A percentile compares a stretch with the other conserved stretches of the same genome.
Evolutionary conservation across 2,888 invertebrate genomes (phyloP).

Genomic region (Pachliopta kotzebuea): DNA sequence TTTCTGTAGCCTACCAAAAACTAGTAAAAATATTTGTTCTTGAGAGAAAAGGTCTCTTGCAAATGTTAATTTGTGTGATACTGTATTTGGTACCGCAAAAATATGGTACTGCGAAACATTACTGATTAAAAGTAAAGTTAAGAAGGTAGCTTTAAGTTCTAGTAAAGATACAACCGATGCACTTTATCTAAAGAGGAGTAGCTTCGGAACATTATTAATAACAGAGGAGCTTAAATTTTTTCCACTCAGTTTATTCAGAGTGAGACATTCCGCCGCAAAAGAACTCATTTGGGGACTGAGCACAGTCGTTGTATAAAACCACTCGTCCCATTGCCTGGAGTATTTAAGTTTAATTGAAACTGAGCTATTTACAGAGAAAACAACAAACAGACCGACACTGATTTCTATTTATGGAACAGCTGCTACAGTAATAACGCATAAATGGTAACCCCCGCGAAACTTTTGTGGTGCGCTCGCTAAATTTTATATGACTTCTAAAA

Average conservation of each 20-base stretch:
- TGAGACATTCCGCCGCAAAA: conserved; percentile 12
- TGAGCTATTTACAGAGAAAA: conserved; percentile 26
- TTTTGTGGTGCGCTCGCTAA: conserved; percentile 11
- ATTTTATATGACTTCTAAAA: conserved; percentile 28
- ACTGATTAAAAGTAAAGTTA: too few species aligned
- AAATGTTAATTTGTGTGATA: too few species aligned
- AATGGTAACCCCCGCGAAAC: conserved; percentile 13
- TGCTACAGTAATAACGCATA: conserved; percentile 22
- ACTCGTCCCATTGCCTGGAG: conserved; percentile 21
- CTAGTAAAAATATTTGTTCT: too few species aligned
- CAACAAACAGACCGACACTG: conserved; percentile 16
- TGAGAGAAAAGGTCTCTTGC: too few species aligned
- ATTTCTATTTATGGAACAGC: conserved; percentile 17
- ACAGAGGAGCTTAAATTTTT: background rate
- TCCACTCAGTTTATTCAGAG: conserved; percentile 1
- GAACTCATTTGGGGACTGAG: conserved; percentile 24
- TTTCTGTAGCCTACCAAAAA: too few species aligned
- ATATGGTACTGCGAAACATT: too few species aligned
- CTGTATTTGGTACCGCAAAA: too few species aligned
- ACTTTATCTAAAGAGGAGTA: too few species aligned
- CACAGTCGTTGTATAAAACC: conserved; percentile 23
- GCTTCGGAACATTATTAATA: too few species aligned
- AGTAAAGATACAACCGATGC: too few species aligned
- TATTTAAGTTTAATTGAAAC: conserved; percentile 29
- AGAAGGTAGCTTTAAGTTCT: too few species aligned